These are phyloP conservation scores for Conger conger DNA, from an alignment of 2,113 vertebrate species.

Conservation along the genomic window DNA sequence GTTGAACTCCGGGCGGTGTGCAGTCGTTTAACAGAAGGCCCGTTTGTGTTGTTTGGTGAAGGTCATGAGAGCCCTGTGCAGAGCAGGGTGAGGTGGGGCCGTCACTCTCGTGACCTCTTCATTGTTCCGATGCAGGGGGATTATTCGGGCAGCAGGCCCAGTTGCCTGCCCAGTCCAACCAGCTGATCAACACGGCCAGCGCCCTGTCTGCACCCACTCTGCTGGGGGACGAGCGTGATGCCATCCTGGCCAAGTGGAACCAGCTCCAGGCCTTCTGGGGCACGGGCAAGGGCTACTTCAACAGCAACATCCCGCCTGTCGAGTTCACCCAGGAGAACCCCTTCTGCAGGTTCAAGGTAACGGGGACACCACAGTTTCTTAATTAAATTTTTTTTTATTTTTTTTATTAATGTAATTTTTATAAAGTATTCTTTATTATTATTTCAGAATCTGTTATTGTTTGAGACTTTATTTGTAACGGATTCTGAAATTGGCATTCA, in stretches of 20 bases:
- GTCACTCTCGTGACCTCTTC: neutral
- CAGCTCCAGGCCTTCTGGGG: slow-evolving; percentile 99
- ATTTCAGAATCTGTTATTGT: neutral
- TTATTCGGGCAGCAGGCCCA: slow-evolving; percentile 85
- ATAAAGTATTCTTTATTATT: neutral
- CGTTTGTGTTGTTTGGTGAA: neutral
- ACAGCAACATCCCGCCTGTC: slow-evolving; percentile 84
- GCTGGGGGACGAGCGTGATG: slow-evolving; percentile 91
- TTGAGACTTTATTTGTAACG: too few relatives aligned
- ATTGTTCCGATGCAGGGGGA: slow-evolving; percentile 60
- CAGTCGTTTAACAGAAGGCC: neutral
- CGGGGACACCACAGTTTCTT: neutral
- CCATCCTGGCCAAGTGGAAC: slow-evolving; percentile 97
- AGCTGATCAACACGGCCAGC: slow-evolving; percentile 93
- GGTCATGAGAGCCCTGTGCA: neutral
- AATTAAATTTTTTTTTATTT: neutral
- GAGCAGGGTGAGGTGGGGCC: neutral
- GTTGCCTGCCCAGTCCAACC: slow-evolving; percentile 79
- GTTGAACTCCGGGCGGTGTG: too few relatives aligned
- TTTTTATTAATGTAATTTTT: too few relatives aligned
- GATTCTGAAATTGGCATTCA: too few relatives aligned
- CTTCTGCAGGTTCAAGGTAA: slow-evolving; percentile 97
- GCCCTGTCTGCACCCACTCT: slow-evolving; percentile 90
- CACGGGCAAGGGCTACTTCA: slow-evolving; percentile 93
- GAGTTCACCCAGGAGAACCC: slow-evolving; percentile 95